These are phyloP conservation scores for Merops nubicus DNA, from an alignment of 2,113 vertebrate genomes.

Conservation along the genomic window DNA sequence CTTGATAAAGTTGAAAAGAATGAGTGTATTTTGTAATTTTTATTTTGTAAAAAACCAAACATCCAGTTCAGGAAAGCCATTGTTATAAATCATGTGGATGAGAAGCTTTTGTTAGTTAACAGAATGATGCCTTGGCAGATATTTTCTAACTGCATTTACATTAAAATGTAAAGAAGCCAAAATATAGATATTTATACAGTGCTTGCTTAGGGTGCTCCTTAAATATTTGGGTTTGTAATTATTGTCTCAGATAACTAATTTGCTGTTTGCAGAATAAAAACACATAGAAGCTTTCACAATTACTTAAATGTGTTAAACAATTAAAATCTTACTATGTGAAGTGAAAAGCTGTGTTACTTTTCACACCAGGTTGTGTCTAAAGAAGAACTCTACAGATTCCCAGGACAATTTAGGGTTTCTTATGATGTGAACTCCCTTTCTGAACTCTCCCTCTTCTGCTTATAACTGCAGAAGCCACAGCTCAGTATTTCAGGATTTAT, in stretches of 20 bases:
- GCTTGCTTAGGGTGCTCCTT: background rate
- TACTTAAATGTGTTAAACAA: background rate
- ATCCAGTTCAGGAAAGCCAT: background rate
- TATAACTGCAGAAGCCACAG: background rate
- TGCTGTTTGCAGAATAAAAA: too few relatives aligned
- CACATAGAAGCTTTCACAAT: background rate
- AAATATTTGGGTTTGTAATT: background rate
- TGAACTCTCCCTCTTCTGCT: background rate
- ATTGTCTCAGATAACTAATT: background rate
- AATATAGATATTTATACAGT: background rate
- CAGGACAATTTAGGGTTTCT: background rate
- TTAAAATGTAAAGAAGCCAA: background rate
- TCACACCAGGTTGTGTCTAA: background rate
- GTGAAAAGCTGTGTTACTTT: background rate
- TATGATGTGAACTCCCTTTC: background rate
- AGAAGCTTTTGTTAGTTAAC: background rate
- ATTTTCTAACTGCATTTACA: background rate
- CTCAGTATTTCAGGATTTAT: background rate
- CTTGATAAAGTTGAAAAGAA: background rate
- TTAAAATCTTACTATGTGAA: background rate
- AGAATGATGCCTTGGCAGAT: background rate
- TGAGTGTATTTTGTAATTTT: background rate
- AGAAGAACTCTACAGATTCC: background rate
- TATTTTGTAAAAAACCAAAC: background rate
- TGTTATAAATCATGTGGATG: background rate